phyloP scores from a whole-genome alignment of 1,140 invertebrate genomes.

The Drosophila watanabei region DNA sequence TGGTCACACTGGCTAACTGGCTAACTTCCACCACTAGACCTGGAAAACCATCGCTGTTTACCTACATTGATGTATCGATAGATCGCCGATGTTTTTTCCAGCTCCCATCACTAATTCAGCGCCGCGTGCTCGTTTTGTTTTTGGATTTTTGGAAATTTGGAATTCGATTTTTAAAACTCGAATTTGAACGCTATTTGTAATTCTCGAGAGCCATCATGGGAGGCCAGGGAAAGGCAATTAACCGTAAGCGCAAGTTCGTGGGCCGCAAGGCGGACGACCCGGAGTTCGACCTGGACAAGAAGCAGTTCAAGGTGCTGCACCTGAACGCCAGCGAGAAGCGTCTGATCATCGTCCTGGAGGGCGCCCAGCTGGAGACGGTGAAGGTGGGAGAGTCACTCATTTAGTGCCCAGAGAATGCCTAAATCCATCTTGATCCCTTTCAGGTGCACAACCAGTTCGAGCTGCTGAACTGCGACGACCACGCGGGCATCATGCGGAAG shows the following conservation, averaged over 20 bases:
- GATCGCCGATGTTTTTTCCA: not conserved
- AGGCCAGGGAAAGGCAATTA: slow-evolving; percentile 72
- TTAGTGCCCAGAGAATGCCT: not conserved
- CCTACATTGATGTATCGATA: not conserved
- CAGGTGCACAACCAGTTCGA: slow-evolving; percentile 95
- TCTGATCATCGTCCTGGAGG: slow-evolving; percentile 96
- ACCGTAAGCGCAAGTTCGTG: slow-evolving; percentile 72
- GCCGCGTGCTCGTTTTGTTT: slow-evolving; percentile 19
- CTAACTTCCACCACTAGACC: too few species aligned
- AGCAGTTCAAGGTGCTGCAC: slow-evolving; percentile 79
- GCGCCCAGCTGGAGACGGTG: slow-evolving; percentile 97
- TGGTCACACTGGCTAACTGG: too few species aligned
- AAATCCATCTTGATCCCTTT: slow-evolving; percentile 39
- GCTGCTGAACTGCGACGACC: slow-evolving; percentile 97
- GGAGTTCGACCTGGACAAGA: slow-evolving; percentile 82
- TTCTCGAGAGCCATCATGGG: slow-evolving; percentile 44
- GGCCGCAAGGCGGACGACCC: slow-evolving; percentile 75
- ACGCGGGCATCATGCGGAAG: slow-evolving; percentile 93
- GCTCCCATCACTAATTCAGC: not conserved
- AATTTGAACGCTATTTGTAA: not conserved
- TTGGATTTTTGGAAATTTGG: slow-evolving; percentile 1
- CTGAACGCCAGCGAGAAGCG: slow-evolving; percentile 91
- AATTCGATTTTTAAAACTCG: not conserved
- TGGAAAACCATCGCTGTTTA: too few species aligned
- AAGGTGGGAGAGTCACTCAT: slow-evolving; percentile 89